Evolutionary conservation across 2,797 vertebrate genomes (phyloP).

Genomic region (Spheniscus humboldti): DNA sequence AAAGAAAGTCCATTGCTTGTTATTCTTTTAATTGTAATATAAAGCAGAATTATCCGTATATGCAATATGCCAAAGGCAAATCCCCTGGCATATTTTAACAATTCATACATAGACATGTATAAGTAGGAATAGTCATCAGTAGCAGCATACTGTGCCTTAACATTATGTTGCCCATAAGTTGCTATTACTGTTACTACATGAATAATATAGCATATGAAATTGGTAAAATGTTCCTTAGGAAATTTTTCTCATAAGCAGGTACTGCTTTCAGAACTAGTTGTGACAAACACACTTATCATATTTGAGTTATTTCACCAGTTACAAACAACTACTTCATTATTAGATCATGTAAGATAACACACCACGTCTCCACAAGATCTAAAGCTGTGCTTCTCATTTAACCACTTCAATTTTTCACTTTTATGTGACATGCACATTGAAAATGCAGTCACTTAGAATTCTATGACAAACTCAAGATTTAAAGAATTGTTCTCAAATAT

Average conservation of each 20-base stretch:
- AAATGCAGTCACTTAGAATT: neutral
- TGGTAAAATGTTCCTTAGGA: neutral
- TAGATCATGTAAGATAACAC: neutral
- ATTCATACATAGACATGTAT: neutral
- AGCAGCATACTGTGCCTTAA: neutral
- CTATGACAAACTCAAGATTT: neutral
- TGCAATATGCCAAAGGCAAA: neutral
- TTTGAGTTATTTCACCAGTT: neutral
- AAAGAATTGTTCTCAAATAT: neutral
- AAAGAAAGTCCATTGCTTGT: neutral
- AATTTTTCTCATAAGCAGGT: neutral
- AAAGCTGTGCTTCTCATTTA: neutral
- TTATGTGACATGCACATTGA: fast-evolving
- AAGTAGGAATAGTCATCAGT: neutral
- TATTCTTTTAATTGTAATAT: neutral
- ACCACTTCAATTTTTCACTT: neutral
- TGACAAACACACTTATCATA: neutral
- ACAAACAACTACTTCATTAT: neutral
- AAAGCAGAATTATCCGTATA: neutral
- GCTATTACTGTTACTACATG: neutral
- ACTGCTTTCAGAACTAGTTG: neutral
- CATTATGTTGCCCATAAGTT: neutral
- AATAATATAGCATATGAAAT: neutral
- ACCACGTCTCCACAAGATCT: neutral
- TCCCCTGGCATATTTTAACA: neutral